Base-by-base conservation (phyloP, 1,140 invertebrate genomes). In the Thaumetopoea pityocampa region DNA sequence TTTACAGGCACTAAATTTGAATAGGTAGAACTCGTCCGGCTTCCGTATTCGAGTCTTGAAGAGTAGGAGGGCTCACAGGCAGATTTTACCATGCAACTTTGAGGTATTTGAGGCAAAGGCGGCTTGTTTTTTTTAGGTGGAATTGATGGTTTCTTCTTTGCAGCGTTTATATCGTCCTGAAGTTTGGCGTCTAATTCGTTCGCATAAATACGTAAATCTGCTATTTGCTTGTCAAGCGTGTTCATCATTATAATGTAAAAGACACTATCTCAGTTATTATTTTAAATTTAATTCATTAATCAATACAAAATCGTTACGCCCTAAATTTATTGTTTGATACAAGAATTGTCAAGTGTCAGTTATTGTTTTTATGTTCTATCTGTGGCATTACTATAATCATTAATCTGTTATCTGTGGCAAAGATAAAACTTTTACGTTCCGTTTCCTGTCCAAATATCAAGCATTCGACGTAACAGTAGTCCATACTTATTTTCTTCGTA, bases 171-270 rank as follows among this genome's bases (percentile, higher is more conserved):
- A 60, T 86, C 85, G 27, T 86, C 80, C 51, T 81, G 78, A 42
- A 88, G 56, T 51, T 88, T 87, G 4, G 79, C 72, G 42, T 84
- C 80, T 26, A 84, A 60, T 60, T 85, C 81, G 29, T 86, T 87
- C 9, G 86, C 87, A 20, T 88, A 81, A 37, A 89, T 76, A 18
- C 87, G 74, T 34, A 89, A 59, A 62, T 89, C 87, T 2, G 87
- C 87, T 41, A 89, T 61, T 58, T 89, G 87, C 53, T 85, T 87
- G 40, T 88, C 88, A 26, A 89, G 65, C 15, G 87, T 84, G 68
- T 87, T 87, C 87, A 89, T 88, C 24, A 14, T 51, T 51, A 18
- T 3, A 32, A 19, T 32, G 20, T 4, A 12, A 20, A 34, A 20
- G 15, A 17, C 10, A 9, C 10, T 27, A 19, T 7, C 19, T 10